Evolutionary conservation across 2,113 vertebrate species (phyloP), one percentile per base, ranked within the genome.

Genomic region (Aix galericulata): DNA sequence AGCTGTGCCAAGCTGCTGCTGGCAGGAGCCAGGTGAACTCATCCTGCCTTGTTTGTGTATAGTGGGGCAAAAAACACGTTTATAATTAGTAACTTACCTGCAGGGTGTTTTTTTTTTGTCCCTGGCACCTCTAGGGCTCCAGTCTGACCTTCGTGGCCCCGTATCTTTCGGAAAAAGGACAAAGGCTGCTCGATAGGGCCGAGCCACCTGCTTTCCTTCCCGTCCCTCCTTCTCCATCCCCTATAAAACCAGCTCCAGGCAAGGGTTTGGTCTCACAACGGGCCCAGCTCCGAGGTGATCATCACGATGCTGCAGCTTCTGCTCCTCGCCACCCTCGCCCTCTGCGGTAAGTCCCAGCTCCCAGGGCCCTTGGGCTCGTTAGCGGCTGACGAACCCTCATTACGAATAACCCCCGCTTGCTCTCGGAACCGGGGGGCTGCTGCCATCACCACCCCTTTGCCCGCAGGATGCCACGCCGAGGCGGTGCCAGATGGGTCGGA

Each of bases 391-490:
- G 0, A 5, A 3, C 27, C 13, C 8, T 9, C 4, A 3, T 1
- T 17, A 17, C 0, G 1, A 11, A 17, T 17, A 29, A 56, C 26
- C 26, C 26, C 53, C 5, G 3, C 53, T 56, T 27, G 27, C 52
- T 26, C 10, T 56, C 9, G 27, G 53, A 29, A 17, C 15, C 9
- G 29, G 53, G 53, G 17, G 52, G 52, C 52, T 29, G 26, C 14
- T 5, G 25, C 15, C 18, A 26, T 29, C 36, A 63, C 36, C 83
- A 8, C n/a, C 76, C 82, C 88, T 89, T 97, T 95, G 95, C 94
- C 96, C 92, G 71, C 98, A 98, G 97, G 98, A 95, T 97, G 75
- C 95, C 95, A 97, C 93, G 95, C 97, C 68, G 83, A 97, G 98
- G 86, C 58, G 40, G 52, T 58, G 84, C 82, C 96, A 85, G 92